phyloP scores from a whole-genome alignment of 53 echinoderm and acorn worm genomes.

The Astropecten irregularis region DNA sequence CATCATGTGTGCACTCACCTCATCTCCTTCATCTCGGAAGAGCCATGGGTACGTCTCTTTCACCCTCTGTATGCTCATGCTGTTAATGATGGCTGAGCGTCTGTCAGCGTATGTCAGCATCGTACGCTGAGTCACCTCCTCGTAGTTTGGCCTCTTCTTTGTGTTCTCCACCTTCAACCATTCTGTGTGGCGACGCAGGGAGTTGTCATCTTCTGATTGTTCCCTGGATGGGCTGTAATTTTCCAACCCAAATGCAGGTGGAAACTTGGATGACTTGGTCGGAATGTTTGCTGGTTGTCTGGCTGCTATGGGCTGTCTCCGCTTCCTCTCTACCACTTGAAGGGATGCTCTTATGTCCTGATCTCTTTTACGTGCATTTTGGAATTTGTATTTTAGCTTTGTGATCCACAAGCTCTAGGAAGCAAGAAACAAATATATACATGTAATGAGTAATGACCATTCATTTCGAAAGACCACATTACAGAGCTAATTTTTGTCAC shows the following conservation, averaged over 20 bases:
- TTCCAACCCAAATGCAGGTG: slow-evolving; percentile 20
- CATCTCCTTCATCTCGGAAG: slow-evolving; percentile 53
- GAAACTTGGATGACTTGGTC: slow-evolving; percentile 7
- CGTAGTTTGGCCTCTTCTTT: slow-evolving; percentile 65
- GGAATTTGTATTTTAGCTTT: slow-evolving; percentile 57
- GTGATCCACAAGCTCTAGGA: slow-evolving; percentile 59
- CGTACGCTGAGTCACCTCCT: slow-evolving; percentile 46
- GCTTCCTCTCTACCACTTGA: slow-evolving; percentile 48
- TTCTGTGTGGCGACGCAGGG: slow-evolving; percentile 31
- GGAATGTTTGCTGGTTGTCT: slow-evolving; percentile 12
- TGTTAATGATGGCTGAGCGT: slow-evolving; percentile 26
- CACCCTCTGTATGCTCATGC: slow-evolving; percentile 14
- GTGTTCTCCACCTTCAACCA: slow-evolving; percentile 54
- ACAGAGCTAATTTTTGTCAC: too few relatives aligned
- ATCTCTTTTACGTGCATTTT: slow-evolving; percentile 51
- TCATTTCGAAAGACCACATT: too few relatives aligned
- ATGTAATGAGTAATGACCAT: too few relatives aligned
- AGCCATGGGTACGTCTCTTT: slow-evolving; percentile 44
- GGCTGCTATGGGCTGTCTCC: slow-evolving; percentile 42
- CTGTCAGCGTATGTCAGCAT: slow-evolving; percentile 48
- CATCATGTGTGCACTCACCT: too few relatives aligned
- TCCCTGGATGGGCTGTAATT: slow-evolving; percentile 39
- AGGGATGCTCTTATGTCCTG: slow-evolving; percentile 41
- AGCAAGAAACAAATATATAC: too few relatives aligned
- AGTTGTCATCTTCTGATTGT: slow-evolving; percentile 59